These are phyloP conservation scores for Galleria mellonella DNA, from an alignment of 1,140 invertebrate genomes.

Conservation along the genomic window DNA sequence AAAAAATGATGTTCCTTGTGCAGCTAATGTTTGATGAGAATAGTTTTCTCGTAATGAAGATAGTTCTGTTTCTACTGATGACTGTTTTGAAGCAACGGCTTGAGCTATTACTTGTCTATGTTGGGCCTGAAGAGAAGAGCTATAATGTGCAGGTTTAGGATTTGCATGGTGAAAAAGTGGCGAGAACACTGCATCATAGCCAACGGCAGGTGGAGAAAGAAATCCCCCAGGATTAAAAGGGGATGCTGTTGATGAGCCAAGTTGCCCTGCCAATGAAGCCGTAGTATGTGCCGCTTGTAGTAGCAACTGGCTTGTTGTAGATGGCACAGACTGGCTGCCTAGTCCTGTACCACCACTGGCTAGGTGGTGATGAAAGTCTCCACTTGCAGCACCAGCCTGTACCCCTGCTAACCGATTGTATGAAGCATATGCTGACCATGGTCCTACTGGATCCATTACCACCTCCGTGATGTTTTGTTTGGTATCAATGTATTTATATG, in stretches of 20 bases:
- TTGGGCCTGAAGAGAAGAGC: slow-evolving; percentile 75
- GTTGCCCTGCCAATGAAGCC: slow-evolving; percentile 76
- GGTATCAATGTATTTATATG: slow-evolving; percentile 57
- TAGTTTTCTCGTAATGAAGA: slow-evolving; percentile 76
- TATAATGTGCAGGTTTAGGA: slow-evolving; percentile 78
- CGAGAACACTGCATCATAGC: slow-evolving; percentile 82
- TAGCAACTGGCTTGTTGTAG: slow-evolving; percentile 77
- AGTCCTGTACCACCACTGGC: slow-evolving; percentile 68
- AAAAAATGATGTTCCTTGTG: slow-evolving; percentile 77
- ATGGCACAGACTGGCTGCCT: slow-evolving; percentile 71
- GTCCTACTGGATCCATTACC: slow-evolving; percentile 86
- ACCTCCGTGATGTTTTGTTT: slow-evolving; percentile 60
- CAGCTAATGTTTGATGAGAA: slow-evolving; percentile 72
- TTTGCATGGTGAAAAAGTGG: slow-evolving; percentile 82
- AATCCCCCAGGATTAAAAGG: slow-evolving; percentile 82
- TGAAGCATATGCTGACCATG: slow-evolving; percentile 83
- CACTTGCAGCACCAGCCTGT: slow-evolving; percentile 75
- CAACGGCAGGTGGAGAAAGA: slow-evolving; percentile 80
- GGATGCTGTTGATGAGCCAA: slow-evolving; percentile 74
- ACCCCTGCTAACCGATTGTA: slow-evolving; percentile 82
- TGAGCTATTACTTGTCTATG: slow-evolving; percentile 76
- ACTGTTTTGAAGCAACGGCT: slow-evolving; percentile 74
- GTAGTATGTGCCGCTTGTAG: slow-evolving; percentile 78
- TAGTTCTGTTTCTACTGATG: slow-evolving; percentile 75
- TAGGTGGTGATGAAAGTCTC: slow-evolving; percentile 80